Evolutionary conservation across 2,797 vertebrate species (phyloP).

Genomic region (Cygnus olor): DNA sequence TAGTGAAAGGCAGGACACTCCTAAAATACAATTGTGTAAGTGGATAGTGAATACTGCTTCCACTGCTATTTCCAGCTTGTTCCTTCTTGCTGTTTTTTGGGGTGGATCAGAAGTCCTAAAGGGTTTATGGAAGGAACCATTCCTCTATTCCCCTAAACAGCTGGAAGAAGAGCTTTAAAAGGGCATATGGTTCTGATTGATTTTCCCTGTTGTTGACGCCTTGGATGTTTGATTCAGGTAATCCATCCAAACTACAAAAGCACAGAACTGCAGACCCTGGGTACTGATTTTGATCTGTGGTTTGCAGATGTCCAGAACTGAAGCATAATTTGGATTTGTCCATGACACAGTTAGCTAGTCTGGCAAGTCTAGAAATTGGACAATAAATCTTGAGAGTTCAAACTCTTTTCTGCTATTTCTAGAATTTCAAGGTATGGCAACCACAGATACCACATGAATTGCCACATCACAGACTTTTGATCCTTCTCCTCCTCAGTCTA

Average conservation of each 20-base stretch:
- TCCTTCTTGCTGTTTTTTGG: background rate
- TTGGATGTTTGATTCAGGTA: conserved; percentile 18
- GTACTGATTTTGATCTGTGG: conserved; percentile 8
- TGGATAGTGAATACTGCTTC: background rate
- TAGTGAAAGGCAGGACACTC: background rate
- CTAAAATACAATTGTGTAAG: background rate
- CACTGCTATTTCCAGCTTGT: background rate
- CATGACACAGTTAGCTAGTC: background rate
- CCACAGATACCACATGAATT: background rate
- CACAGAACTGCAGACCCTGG: background rate
- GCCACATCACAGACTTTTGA: background rate
- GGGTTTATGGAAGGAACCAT: background rate
- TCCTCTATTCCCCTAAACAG: background rate
- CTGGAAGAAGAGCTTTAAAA: conserved; percentile 15
- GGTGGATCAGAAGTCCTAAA: background rate
- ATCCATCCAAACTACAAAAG: conserved; percentile 25
- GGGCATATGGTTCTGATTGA: background rate
- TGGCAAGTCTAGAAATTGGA: background rate
- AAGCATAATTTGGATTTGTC: background rate
- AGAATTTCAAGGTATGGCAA: background rate
- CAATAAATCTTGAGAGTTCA: background rate
- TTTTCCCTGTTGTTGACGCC: background rate
- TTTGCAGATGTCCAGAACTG: conserved; percentile 3
- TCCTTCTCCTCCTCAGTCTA: background rate
- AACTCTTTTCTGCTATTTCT: background rate